Evolutionary conservation across 2,888 invertebrate species (phyloP), one percentile per base, ranked within the genome.

Genomic region (Sarcophaga carnaria): DNA sequence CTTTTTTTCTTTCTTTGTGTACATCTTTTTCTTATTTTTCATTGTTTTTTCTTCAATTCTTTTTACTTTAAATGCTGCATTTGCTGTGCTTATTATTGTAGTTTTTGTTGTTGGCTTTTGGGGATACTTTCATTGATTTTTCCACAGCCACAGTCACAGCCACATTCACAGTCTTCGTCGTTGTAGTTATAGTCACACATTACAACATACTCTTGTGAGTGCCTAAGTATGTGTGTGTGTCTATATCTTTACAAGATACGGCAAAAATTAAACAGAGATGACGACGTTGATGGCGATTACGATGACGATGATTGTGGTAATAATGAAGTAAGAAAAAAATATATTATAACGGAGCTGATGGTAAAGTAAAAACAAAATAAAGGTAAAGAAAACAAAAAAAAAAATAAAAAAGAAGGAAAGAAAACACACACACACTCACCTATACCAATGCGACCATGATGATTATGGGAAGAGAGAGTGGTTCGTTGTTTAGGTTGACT

Each of bases 61-160:
- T 76, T 66, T 59, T 64, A 75, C 45, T 54, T 74, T 59, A 6
- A 60, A 60, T 54, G 54, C 54, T 4, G 54, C 54, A 14, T 54
- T n/a, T 64, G 63, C 64, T 20, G 60, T 81, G 66, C 47, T 45
- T 75, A n/a, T 47, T 69, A 37, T 11, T 70, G 80, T 62, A 71
- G 70, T 62, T 47, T 63, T n/a, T 76, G 59, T 22, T 37, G 10
- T 84, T 84, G 76, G 75, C 75, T 79, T 87, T 85, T 87, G 81
- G 81, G 83, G 78, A 82, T 87, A 87, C 87, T 87, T 87, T 87
- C 87, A 87, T 87, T 87, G 87, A 87, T 87, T 87, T 80, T 84
- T 71, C 20, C 67, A 14, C 5, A 79, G 76, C 70, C 62, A 66
- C n/a, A 72, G 75, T 76, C 79, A 66, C 20, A 64, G 76, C 74